A percentile compares a stretch with the other conserved stretches of the same genome.
phyloP scores from a whole-genome alignment of 2,888 invertebrate species.

The Elysia crispata region DNA sequence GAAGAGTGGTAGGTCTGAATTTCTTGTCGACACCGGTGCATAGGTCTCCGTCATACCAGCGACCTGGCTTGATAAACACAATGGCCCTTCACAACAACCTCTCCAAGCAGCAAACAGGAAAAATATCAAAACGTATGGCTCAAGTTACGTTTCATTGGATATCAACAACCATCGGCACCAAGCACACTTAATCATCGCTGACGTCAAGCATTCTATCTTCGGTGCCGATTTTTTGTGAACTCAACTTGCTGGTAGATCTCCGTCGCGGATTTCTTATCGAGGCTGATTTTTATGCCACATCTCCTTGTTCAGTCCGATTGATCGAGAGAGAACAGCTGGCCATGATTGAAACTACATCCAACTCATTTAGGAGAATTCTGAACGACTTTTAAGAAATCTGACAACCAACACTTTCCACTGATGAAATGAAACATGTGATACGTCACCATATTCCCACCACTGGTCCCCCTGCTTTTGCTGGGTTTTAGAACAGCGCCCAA shows the following conservation, averaged over 20 bases:
- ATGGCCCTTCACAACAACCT: neutral
- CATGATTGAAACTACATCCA: neutral
- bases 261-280: slow-evolving; percentile 21
- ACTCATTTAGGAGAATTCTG: slow-evolving; percentile 32
- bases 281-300: neutral
- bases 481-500: slow-evolving; percentile 17
- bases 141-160: neutral
- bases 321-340: neutral
- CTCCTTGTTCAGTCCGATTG: slow-evolving; percentile 5
- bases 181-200: slow-evolving; percentile 31
- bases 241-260: slow-evolving; percentile 28
- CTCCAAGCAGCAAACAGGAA: slow-evolving; percentile 32
- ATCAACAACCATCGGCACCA: neutral
- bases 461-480: slow-evolving; percentile 27
- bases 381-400: slow-evolving; percentile 29
- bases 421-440: slow-evolving; percentile 20
- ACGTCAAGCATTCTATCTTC: slow-evolving; percentile 30
- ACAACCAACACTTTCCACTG: slow-evolving; percentile 23
- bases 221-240: slow-evolving; percentile 41
- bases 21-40: slow-evolving; percentile 27
- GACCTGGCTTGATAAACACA: slow-evolving; percentile 3
- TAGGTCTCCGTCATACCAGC: slow-evolving; percentile 19
- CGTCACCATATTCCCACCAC: slow-evolving; percentile 13
- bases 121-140: slow-evolving; percentile 34
- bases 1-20: too few relatives aligned